Evolutionary conservation across 2,888 invertebrate species (phyloP).

Genomic region (Hylaea fasciaria): DNA sequence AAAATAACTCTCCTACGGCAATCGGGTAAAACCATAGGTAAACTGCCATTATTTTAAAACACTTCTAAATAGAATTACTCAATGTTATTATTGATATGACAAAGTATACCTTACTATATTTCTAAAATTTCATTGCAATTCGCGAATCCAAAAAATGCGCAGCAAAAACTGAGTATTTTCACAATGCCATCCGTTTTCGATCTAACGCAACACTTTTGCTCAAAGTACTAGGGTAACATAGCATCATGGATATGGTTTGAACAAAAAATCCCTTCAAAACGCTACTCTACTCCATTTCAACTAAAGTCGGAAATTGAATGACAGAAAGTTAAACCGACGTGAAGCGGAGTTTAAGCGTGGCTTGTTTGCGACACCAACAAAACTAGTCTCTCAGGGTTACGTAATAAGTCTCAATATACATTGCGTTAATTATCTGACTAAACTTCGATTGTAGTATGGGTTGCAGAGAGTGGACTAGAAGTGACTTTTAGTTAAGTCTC

Average conservation of each 20-base stretch:
- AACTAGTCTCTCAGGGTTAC: constrained; percentile 25
- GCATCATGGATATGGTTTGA: constrained; percentile 8
- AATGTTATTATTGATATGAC: too few species aligned
- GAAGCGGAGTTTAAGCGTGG: background rate
- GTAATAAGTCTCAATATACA: constrained; percentile 27
- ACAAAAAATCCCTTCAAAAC: constrained; percentile 5
- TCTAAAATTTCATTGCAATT: too few species aligned
- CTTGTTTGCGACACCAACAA: constrained; percentile 29
- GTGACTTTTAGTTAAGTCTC: constrained; percentile 48
- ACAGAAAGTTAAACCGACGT: background rate
- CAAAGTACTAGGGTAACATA: constrained; percentile 38
- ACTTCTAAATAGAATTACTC: too few species aligned
- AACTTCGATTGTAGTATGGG: constrained; percentile 13
- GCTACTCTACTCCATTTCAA: background rate
- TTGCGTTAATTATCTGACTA: constrained; percentile 26
- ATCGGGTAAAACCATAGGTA: too few species aligned
- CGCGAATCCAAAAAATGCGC: too few species aligned
- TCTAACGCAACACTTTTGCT: constrained; percentile 38
- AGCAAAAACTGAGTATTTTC: too few species aligned
- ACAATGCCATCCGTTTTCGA: too few species aligned
- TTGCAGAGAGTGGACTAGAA: constrained; percentile 34
- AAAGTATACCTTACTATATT: too few species aligned
- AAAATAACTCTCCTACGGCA: too few species aligned
- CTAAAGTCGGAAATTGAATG: constrained; percentile 11
- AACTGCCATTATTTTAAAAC: too few species aligned